phyloP scores from a whole-genome alignment of 2,888 invertebrate species.

The Hypomecis punctinalis region DNA sequence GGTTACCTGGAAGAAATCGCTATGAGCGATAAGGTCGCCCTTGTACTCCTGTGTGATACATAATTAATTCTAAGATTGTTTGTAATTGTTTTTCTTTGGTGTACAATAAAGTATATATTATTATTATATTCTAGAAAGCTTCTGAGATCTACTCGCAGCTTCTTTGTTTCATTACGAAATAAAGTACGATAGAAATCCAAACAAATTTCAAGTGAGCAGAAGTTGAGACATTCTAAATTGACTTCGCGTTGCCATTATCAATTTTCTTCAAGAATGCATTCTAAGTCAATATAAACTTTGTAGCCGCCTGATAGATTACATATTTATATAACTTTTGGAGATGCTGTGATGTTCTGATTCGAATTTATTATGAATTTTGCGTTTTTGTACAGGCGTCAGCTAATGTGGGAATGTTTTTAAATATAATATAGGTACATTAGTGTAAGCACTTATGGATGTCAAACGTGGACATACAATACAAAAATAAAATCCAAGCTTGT shows the following conservation, averaged over 20 bases:
- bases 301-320: slow-evolving; percentile 41
- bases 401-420: too few species aligned
- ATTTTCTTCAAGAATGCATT: slow-evolving; percentile 44
- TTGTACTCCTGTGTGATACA: too few species aligned
- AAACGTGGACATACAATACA: too few species aligned
- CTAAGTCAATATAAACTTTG: slow-evolving; percentile 41
- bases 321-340: slow-evolving; percentile 39
- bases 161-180: slow-evolving; percentile 16
- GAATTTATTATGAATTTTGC: slow-evolving; percentile 12
- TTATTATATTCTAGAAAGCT: neutral
- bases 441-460: too few species aligned
- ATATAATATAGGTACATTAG: too few species aligned
- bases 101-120: too few species aligned
- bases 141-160: neutral
- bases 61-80: too few species aligned
- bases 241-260: slow-evolving; percentile 34
- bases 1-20: too few species aligned
- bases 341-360: slow-evolving; percentile 25
- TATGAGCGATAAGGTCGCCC: too few species aligned
- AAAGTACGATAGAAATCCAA: slow-evolving; percentile 4
- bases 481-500: too few species aligned
- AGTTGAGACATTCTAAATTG: slow-evolving; percentile 31
- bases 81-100: too few species aligned
- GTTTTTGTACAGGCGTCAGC: too few species aligned
- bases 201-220: slow-evolving; percentile 4